Evolutionary conservation across 2,113 vertebrate species (phyloP).

Genomic region (Neodontobutis hainanensis): DNA sequence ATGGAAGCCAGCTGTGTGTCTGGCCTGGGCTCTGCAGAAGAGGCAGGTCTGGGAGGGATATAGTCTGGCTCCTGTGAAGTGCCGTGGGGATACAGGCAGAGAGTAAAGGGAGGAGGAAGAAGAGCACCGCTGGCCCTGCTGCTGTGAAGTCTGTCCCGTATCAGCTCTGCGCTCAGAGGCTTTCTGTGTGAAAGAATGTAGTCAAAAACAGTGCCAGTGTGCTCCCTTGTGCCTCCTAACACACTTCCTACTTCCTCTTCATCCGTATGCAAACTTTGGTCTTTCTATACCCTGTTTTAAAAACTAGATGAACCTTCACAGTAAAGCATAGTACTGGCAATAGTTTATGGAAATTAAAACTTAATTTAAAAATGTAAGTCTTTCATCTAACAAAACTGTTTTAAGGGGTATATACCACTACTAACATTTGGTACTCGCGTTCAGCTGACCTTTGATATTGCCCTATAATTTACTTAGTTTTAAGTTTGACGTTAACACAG

Average conservation of each 20-base stretch:
- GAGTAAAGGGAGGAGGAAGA: slow-evolving; percentile 15
- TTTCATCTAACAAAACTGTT: too few relatives aligned
- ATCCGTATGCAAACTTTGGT: background rate
- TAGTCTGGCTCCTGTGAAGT: slow-evolving; percentile 38
- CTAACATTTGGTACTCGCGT: too few relatives aligned
- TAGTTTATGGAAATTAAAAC: too few relatives aligned
- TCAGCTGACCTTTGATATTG: too few relatives aligned
- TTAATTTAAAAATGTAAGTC: too few relatives aligned
- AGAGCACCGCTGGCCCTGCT: slow-evolving; percentile 14
- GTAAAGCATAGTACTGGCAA: too few relatives aligned
- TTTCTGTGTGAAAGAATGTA: slow-evolving; percentile 60
- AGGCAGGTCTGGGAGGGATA: slow-evolving; percentile 24
- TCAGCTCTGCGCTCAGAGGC: slow-evolving; percentile 38
- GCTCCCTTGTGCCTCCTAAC: slow-evolving; percentile 15
- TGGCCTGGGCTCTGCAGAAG: slow-evolving; percentile 37
- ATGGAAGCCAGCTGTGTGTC: slow-evolving; percentile 67
- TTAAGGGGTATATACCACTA: too few relatives aligned
- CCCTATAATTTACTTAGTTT: too few relatives aligned
- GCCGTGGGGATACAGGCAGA: slow-evolving; percentile 9
- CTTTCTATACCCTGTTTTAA: background rate
- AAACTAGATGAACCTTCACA: too few relatives aligned
- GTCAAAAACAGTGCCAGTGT: slow-evolving; percentile 53
- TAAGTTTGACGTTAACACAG: too few relatives aligned
- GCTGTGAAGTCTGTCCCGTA: slow-evolving; percentile 45
- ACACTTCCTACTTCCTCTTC: slow-evolving; percentile 24